Evolutionary conservation across 2,797 vertebrate genomes (phyloP).

Genomic region (Eulemur rubriventer): DNA sequence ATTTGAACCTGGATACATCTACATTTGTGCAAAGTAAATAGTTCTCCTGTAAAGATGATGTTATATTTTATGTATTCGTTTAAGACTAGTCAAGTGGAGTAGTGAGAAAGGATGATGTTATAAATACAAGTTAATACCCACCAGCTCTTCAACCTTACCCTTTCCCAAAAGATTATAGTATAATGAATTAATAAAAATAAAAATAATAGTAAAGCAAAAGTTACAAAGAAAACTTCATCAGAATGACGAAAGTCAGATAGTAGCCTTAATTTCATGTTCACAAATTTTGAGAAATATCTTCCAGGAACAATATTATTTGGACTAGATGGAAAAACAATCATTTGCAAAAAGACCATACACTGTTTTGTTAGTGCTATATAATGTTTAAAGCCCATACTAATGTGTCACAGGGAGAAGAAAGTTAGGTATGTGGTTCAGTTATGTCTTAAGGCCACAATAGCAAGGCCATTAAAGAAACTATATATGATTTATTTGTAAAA

Average conservation of each 20-base stretch:
- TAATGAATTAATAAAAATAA: conserved; percentile 2
- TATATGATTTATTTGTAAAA: neutral
- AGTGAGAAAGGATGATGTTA: neutral
- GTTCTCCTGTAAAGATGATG: neutral
- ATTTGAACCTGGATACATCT: neutral
- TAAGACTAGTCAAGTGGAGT: too few species aligned
- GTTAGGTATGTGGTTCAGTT: neutral
- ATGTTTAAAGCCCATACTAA: neutral
- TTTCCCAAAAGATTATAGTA: neutral
- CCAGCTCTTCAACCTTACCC: neutral
- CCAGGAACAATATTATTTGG: neutral
- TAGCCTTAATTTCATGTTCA: neutral
- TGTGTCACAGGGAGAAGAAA: neutral
- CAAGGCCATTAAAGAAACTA: neutral
- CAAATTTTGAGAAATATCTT: neutral
- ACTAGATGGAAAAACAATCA: neutral
- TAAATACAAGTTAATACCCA: neutral
- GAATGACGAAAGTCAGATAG: neutral
- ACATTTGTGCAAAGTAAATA: conserved; percentile 20
- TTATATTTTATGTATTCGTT: too few species aligned
- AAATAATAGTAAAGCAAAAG: neutral
- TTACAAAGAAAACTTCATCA: neutral
- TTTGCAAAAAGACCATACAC: neutral
- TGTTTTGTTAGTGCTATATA: neutral
- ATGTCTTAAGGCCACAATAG: neutral